Evolutionary conservation across 2,888 invertebrate species (phyloP), one percentile per base, ranked within the genome.

Genomic region (Eutolmus rufibarbis): DNA sequence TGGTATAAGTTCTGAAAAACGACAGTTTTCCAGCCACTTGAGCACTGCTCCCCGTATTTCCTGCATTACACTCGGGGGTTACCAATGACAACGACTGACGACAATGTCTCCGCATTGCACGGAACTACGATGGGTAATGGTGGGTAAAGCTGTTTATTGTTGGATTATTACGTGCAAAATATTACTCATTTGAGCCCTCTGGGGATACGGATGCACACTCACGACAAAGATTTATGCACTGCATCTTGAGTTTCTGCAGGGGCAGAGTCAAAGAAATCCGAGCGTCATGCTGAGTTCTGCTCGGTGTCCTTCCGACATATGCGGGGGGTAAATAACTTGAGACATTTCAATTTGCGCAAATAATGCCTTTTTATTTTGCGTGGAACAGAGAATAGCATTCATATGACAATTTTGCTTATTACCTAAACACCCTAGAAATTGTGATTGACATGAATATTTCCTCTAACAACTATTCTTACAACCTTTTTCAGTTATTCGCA

Each of bases 71-170:
- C 51, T 81, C 81, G 81, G 51, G 51, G n/a, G 31, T 78, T 43
- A 43, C 78, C 78, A 46, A 43, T 78, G 78, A 78, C 78, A 78
- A 78, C 78, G 78, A 7, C 81, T 34, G 31, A 31, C 81, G 56
- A 81, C 56, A 81, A 56, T 81, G 34, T 81, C n/a, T 56, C 51
- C 56, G 16, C 56, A 81, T 56, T 51, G 56, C 56, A 2, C 7
- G 31, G 56, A 56, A 81, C 85, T 87, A 87, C 85, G 79, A 51
- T 74, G 87, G 87, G 86, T 88, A 85, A 88, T 88, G 86, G 74
- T 23, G 74, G 28, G 74, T 74, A 74, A 74, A 86, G 51, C 43
- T 82, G 82, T 86, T 76, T 77, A 76, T 86, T 86, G 86, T 66
- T 34, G 87, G 85, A 88, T 88, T 87, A 88, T 87, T 84, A 88